phyloP scores from a whole-genome alignment of 2,113 vertebrate genomes.

The Dipodomys spectabilis region DNA sequence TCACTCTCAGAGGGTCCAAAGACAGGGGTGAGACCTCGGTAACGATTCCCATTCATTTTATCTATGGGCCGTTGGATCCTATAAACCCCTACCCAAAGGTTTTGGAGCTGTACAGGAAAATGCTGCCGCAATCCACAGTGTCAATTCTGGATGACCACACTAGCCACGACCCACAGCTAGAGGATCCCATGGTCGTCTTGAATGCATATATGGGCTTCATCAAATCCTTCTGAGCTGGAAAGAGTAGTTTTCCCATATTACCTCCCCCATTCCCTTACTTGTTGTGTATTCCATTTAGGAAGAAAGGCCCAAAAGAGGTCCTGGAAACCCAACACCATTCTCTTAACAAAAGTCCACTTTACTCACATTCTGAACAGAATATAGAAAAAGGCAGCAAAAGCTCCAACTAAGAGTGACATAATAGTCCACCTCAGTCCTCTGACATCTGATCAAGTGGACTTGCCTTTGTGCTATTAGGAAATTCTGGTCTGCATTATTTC shows the following conservation, averaged over 20 bases:
- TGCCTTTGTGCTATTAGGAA: constrained; percentile 57
- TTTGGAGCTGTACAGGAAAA: constrained; percentile 93
- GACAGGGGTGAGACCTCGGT: too few relatives aligned
- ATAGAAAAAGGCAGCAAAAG: constrained; percentile 42
- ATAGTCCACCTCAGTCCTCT: constrained; percentile 1
- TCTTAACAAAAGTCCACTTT: constrained; percentile 65
- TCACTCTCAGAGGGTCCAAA: not conserved
- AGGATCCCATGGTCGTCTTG: constrained; percentile 95
- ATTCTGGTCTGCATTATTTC: not conserved
- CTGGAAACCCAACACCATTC: constrained; percentile 56
- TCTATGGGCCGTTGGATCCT: constrained; percentile 96
- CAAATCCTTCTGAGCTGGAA: constrained; percentile 93
- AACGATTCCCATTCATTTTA: constrained; percentile 89
- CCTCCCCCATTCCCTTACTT: constrained; percentile 27
- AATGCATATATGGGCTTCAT: constrained; percentile 96
- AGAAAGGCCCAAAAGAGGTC: constrained; percentile 75
- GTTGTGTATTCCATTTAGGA: constrained; percentile 64
- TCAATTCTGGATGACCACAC: constrained; percentile 95
- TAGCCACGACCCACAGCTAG: constrained; percentile 97
- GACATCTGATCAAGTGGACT: constrained; percentile 1
- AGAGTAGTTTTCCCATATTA: constrained; percentile 67
- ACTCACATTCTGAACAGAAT: constrained; percentile 55
- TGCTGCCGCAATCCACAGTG: constrained; percentile 92
- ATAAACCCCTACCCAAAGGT: constrained; percentile 96
- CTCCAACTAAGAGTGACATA: constrained; percentile 13